Evolutionary conservation across 2,113 vertebrate species (phyloP).

Genomic region (Physeter macrocephalus): DNA sequence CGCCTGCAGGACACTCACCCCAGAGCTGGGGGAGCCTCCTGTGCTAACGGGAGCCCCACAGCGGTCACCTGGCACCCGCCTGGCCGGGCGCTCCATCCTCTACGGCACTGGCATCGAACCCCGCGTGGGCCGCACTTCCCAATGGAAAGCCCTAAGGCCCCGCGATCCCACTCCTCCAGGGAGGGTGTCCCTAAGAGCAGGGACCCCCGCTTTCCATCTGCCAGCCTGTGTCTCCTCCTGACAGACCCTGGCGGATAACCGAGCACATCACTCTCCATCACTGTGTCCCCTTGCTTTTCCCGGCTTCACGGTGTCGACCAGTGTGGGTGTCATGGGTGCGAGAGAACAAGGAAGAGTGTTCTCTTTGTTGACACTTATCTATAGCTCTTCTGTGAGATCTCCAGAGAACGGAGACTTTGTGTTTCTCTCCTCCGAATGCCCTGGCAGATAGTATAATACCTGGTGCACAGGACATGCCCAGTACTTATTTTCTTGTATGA

Average conservation of each 20-base stretch:
- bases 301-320: background rate
- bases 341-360: background rate
- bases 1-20: too few relatives aligned
- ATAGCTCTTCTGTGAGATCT: background rate
- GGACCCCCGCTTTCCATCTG: background rate
- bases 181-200: background rate
- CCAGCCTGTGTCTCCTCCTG: background rate
- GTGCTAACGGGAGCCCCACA: background rate
- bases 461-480: background rate
- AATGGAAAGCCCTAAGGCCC: background rate
- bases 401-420: background rate
- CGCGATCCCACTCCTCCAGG: background rate
- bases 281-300: background rate
- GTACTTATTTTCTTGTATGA: background rate
- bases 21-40: background rate
- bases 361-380: background rate
- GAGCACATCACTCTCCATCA: background rate
- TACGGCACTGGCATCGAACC: too few relatives aligned
- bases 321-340: background rate
- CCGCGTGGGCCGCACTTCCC: background rate
- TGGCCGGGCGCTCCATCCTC: background rate
- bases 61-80: background rate
- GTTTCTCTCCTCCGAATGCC: background rate
- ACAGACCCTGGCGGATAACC: background rate
- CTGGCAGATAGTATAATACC: too few relatives aligned